Base-by-base conservation (phyloP, 2,113 vertebrate genomes). In the Pelecanus crispus region DNA sequence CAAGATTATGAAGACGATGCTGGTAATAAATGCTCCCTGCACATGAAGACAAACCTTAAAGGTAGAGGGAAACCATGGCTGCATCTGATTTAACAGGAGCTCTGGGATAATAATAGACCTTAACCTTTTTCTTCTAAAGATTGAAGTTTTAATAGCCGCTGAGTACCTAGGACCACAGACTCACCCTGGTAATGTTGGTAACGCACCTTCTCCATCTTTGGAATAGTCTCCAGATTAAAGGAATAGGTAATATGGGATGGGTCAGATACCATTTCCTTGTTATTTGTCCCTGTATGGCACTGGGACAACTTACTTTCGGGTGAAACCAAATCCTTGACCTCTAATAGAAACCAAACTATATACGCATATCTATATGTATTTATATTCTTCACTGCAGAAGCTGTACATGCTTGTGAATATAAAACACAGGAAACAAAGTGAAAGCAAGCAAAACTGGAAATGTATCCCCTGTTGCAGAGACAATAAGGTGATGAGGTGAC, bases 1-100 rank as follows among this genome's bases (percentile, higher is more conserved):
- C 79, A 88, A 78, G 86, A 86, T 97, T 95, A 78, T 66, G 47
- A 95, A 92, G 83, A 59, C 49, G 81, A 58, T 73, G 66, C 38
- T 73, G 19, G 65, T 65, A 89, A 88, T 67, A 97, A 95, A 93
- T 63, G 22, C 31, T 74, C 70, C 80, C 71, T 90, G 61, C 21
- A 86, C 13, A 61, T 16, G 38, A 67, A 88, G 34, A 86, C 24
- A 34, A 63, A 59, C 9, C 17, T 81, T 71, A 78, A 79, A 87
- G 36, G 42, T 66, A 90, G 66, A 88, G 21, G 29, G 32, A 79
- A 87, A 50, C 20, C 32, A 20, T 47, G 36, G 58, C 70, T 80
- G 62, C 32, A 47, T 53, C 73, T 88, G 58, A 81, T 86, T 77
- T 79, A 62, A 68, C 31, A 79, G 88, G 53, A 82, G 47, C 36